Conservation (phyloP, 2,113 vertebrate genomes). For the Rhabdomys dilectus region DNA sequence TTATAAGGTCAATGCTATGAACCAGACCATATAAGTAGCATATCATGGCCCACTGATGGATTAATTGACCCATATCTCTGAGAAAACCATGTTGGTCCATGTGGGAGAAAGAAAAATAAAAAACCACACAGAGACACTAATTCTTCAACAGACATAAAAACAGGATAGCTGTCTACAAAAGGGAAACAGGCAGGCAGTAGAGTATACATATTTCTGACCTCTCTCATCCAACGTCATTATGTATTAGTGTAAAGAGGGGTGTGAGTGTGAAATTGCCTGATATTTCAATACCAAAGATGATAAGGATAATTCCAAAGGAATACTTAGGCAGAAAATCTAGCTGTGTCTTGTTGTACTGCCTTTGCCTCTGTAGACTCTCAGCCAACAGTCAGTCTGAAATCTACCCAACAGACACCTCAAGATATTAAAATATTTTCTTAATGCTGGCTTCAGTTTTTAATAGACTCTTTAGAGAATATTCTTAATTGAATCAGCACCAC, state of each 20-base stretch:
- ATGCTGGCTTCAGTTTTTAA: neutral
- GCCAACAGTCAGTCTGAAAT: neutral
- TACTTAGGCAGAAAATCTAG: neutral
- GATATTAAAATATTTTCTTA: conserved; percentile 16
- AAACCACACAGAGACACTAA: neutral
- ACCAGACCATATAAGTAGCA: neutral
- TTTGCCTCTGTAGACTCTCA: neutral
- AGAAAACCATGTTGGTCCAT: neutral
- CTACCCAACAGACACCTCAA: neutral
- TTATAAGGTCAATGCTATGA: neutral
- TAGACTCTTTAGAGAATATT: neutral
- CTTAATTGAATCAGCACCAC: conserved; percentile 9
- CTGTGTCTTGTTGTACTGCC: neutral
- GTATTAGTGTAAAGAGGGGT: neutral
- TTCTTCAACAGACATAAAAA: neutral
- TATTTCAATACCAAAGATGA: neutral
- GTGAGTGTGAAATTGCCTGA: neutral
- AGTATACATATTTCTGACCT: rapidly evolving
- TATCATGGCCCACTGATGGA: neutral
- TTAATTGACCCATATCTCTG: neutral
- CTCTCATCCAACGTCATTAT: neutral
- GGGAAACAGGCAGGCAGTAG: rapidly evolving
- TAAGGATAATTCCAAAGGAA: neutral
- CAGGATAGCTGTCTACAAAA: neutral
- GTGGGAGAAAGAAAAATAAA: neutral